These are phyloP conservation scores for Cervus canadensis DNA, from an alignment of 2,113 vertebrate genomes.

Conservation along the genomic window DNA sequence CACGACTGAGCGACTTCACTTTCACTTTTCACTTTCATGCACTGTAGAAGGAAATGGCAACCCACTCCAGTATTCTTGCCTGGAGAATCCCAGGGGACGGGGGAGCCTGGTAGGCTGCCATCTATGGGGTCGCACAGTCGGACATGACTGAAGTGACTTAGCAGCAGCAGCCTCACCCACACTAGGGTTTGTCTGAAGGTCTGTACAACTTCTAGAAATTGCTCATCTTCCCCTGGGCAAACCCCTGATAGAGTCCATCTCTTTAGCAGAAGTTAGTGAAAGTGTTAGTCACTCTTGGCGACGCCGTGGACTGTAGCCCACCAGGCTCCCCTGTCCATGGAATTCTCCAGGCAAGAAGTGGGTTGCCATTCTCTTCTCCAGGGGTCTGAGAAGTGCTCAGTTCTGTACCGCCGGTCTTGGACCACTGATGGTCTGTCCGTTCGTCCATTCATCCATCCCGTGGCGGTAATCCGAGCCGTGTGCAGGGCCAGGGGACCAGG, in stretches of 20 bases:
- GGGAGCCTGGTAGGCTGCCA: too few species aligned
- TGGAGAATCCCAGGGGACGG: too few species aligned
- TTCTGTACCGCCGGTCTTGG: rapidly evolving
- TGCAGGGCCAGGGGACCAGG: not conserved
- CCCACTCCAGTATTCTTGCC: too few species aligned
- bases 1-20: too few species aligned
- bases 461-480: constrained; percentile 32
- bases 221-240: not conserved
- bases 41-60: too few species aligned
- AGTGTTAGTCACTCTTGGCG: not conserved
- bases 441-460: not conserved
- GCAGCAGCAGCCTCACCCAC: not conserved
- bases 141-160: too few species aligned
- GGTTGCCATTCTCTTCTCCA: not conserved
- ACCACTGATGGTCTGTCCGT: not conserved
- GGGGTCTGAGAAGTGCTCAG: not conserved
- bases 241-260: not conserved
- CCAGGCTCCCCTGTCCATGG: not conserved
- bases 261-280: not conserved
- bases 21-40: too few species aligned
- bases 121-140: too few species aligned
- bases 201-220: not conserved
- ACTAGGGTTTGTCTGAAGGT: too few species aligned
- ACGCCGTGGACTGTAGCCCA: not conserved
- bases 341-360: not conserved